phyloP scores from a whole-genome alignment of 2,797 vertebrate genomes.

The Staurois parvus region DNA sequence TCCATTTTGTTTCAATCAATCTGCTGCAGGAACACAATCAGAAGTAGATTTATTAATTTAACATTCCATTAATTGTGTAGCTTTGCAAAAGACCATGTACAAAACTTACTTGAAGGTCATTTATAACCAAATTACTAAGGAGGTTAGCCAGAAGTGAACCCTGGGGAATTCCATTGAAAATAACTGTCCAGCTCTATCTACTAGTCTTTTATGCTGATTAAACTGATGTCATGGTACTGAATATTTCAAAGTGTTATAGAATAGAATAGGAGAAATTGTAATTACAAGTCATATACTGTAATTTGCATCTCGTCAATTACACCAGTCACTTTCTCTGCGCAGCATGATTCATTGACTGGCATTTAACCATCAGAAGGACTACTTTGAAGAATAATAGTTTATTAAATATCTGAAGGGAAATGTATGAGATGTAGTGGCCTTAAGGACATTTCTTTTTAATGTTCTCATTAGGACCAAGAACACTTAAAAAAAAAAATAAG shows the following conservation, averaged over 20 bases:
- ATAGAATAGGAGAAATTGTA: slow-evolving; percentile 47
- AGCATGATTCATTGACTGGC: slow-evolving; percentile 22
- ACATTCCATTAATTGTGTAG: slow-evolving; percentile 3
- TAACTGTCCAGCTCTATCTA: slow-evolving; percentile 16
- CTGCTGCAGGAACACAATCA: background rate
- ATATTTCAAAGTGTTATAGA: slow-evolving; percentile 48
- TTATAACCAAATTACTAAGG: slow-evolving; percentile 32
- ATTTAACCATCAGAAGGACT: slow-evolving; percentile 29
- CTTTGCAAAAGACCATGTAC: background rate
- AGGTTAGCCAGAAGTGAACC: slow-evolving; percentile 21
- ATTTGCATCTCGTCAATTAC: slow-evolving; percentile 53
- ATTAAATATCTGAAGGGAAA: slow-evolving; percentile 34
- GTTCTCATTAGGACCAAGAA: slow-evolving; percentile 13
- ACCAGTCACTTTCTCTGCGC: slow-evolving; percentile 45
- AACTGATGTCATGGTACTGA: slow-evolving; percentile 43
- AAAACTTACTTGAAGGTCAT: slow-evolving; percentile 42
- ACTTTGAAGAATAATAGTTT: slow-evolving; percentile 46
- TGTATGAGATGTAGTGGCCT: slow-evolving; percentile 32
- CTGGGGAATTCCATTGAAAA: slow-evolving; percentile 18
- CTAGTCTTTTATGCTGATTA: slow-evolving; percentile 49
- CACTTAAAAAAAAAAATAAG: background rate
- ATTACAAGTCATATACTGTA: slow-evolving; percentile 55
- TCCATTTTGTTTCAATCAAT: background rate
- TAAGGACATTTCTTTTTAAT: slow-evolving; percentile 28
- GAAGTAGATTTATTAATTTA: slow-evolving; percentile 5